A percentile compares a stretch with the other conserved stretches of the same genome.
Evolutionary conservation across 2,113 vertebrate genomes (phyloP).

Genomic region (Toxostoma redivivum): DNA sequence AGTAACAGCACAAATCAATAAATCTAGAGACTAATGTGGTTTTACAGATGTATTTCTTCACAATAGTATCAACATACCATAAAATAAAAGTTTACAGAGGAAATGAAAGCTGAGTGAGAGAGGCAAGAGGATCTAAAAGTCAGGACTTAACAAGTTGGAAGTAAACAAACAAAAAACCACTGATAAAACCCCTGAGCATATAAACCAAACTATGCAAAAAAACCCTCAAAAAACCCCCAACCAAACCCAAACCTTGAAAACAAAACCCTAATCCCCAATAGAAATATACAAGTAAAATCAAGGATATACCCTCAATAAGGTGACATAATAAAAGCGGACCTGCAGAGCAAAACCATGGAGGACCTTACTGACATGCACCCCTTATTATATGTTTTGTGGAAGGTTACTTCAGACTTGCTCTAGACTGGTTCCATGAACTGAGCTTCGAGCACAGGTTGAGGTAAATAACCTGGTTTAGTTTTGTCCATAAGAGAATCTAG

Average conservation of each 20-base stretch:
- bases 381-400: background rate
- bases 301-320: background rate
- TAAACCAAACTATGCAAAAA: background rate
- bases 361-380: background rate
- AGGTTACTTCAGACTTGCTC: background rate
- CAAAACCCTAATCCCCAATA: background rate
- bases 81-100: background rate
- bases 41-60: constrained; percentile 2
- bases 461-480: background rate
- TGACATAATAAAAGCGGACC: background rate
- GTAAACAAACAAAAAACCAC: background rate
- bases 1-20: background rate
- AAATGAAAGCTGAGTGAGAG: background rate
- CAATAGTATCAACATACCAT: background rate
- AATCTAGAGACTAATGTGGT: background rate
- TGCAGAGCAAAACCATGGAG: background rate
- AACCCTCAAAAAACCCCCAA: fast-evolving
- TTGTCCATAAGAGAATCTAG: background rate
- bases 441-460: background rate
- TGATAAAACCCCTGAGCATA: no score
- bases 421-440: background rate
- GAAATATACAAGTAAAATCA: background rate
- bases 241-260: background rate
- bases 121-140: background rate
- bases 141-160: background rate